Evolutionary conservation across 2,797 vertebrate genomes (phyloP).

Genomic region (Scyliorhinus canicula): DNA sequence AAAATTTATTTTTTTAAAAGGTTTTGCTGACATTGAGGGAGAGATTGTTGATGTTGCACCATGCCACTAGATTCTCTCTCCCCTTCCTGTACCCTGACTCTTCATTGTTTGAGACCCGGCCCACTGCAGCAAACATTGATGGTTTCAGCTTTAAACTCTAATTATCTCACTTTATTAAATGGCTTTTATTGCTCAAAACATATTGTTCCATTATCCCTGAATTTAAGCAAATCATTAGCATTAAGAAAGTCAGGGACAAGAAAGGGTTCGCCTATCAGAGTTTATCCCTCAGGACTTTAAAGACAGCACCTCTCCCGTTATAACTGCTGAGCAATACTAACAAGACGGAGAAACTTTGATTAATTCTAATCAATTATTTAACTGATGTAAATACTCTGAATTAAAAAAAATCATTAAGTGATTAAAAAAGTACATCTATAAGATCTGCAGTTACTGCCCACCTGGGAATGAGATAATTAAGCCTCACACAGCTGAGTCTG

Average conservation of each 20-base stretch:
- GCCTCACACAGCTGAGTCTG: slow-evolving; percentile 12
- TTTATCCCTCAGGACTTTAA: neutral
- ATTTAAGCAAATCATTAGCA: neutral
- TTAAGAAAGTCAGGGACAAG: neutral
- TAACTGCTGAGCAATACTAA: slow-evolving; percentile 18
- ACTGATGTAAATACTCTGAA: slow-evolving; percentile 27
- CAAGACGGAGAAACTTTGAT: slow-evolving; percentile 19
- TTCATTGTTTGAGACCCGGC: no score
- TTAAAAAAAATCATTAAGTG: slow-evolving; percentile 39
- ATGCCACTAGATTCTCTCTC: no score
- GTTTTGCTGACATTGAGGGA: no score
- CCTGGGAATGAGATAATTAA: slow-evolving; percentile 27
- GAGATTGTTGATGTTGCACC: no score
- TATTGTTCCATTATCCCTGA: neutral
- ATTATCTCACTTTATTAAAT: neutral
- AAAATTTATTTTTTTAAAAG: no score
- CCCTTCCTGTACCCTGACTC: no score
- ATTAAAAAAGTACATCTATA: slow-evolving; percentile 27
- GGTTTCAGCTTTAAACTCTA: neutral
- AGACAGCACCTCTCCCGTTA: neutral
- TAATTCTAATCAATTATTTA: slow-evolving; percentile 38
- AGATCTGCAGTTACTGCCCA: slow-evolving; percentile 30
- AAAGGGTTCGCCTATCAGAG: neutral
- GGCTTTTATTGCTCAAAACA: neutral
- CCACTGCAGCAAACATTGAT: no score